phyloP scores from a whole-genome alignment of 1,140 invertebrate species.

The Drosophila setifemur region DNA sequence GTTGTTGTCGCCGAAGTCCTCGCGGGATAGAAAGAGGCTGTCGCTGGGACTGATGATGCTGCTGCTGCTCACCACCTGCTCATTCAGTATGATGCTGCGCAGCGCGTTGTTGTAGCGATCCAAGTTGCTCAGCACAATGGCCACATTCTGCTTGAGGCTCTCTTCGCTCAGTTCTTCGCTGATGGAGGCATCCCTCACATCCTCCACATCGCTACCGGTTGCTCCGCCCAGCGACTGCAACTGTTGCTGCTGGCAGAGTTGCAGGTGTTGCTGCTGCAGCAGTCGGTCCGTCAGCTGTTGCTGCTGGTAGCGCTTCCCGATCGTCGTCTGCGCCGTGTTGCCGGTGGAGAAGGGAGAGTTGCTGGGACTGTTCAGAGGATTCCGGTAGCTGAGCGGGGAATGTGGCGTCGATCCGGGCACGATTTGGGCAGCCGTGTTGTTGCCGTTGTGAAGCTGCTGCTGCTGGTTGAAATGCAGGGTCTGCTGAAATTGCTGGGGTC shows the following conservation, averaged over 20 bases:
- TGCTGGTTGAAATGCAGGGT: slow-evolving; percentile 49
- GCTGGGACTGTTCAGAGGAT: slow-evolving; percentile 77
- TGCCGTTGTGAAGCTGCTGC: slow-evolving; percentile 62
- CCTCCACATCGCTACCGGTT: slow-evolving; percentile 1
- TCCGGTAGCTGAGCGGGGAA: slow-evolving; percentile 64
- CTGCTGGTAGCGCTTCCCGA: slow-evolving; percentile 67
- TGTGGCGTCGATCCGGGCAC: slow-evolving; percentile 58
- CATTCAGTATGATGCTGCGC: slow-evolving; percentile 81
- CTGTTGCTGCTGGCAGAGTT: slow-evolving; percentile 74
- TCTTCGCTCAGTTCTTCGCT: slow-evolving; percentile 80
- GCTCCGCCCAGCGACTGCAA: slow-evolving; percentile 49
- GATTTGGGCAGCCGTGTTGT: slow-evolving; percentile 66
- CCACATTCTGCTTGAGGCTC: slow-evolving; percentile 81
- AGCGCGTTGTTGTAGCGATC: slow-evolving; percentile 79
- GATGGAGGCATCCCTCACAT: slow-evolving; percentile 28
- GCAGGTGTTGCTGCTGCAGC: slow-evolving; percentile 74
- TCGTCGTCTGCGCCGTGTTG: slow-evolving; percentile 45
- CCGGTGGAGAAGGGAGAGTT: slow-evolving; percentile 62
- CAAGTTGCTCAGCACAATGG: slow-evolving; percentile 81
- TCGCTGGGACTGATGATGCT: slow-evolving; percentile 32
- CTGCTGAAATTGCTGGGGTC: slow-evolving; percentile 30
- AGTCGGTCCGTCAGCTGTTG: slow-evolving; percentile 79
- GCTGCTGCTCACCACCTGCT: slow-evolving; percentile 68
- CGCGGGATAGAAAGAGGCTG: slow-evolving; percentile 48
- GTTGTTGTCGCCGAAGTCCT: slow-evolving; percentile 22